Evolutionary conservation across 2,113 vertebrate genomes (phyloP), one percentile per base, ranked within the genome.

Genomic region (Plotosus lineatus): DNA sequence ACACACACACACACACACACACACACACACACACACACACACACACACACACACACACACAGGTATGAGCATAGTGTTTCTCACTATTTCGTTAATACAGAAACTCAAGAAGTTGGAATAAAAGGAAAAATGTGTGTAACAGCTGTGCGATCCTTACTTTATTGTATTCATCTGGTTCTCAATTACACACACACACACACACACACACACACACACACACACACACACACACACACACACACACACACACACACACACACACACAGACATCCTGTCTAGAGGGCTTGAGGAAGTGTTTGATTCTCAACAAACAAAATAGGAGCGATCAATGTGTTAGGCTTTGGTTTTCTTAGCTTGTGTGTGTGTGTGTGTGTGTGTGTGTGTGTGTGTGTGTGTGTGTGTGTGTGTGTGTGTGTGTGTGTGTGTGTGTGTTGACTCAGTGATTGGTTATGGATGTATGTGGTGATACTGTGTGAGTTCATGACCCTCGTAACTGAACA

Each of bases 221-320:
- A 51, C 42, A 51, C 51, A 69, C 38, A 46, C 36, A n/a, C 73
- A 5, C 36, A 42, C 36, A 44, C 38, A 68, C 38, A 68, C 65
- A 44, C 65, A 68, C 65, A 46, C 65, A 61, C 75, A 72, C 33
- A 63, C 66, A 33, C 42, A 63, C 53, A 77, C 55, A 26, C 8
- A 23, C 23, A 26, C 0, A 28, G 38, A 42, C n/a, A n/a, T 78
- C 21, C n/a, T 72, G 48, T 80, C 55, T 38, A 48, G 66, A 75
- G 69, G 76, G 83, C 48, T 55, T 68, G 17, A 78, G 83, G 80
- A 80, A 83, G 80, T 76, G 51, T 61, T 38, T 82, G 74, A 75
- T 83, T 82, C 83, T 78, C 44, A 44, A 82, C 79, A 79, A 83
- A 86, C 75, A 81, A 72, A 42, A 61, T 26, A 53, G 36, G 69